Evolutionary conservation across 2,797 vertebrate species (phyloP).

Genomic region (Sebastes melanostomus): DNA sequence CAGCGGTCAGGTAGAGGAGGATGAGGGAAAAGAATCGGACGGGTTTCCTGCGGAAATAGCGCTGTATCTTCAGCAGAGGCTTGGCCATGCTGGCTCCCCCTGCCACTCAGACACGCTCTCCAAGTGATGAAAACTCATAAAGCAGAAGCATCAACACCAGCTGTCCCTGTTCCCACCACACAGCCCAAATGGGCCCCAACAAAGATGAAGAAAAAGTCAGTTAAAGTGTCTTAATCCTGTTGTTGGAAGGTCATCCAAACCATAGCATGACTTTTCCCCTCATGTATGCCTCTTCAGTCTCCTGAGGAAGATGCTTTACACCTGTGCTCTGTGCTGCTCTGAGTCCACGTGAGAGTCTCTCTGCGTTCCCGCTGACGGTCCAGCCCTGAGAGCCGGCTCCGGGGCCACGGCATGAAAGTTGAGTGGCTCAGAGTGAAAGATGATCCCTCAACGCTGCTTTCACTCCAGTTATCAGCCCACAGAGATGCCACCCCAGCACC

Average conservation of each 20-base stretch:
- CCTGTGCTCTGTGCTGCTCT: constrained; percentile 9
- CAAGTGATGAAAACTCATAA: constrained; percentile 71
- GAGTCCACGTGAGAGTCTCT: constrained; percentile 36
- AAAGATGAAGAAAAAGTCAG: constrained; percentile 16
- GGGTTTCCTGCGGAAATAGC: constrained; percentile 92
- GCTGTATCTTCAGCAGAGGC: constrained; percentile 91
- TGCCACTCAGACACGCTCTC: constrained; percentile 56
- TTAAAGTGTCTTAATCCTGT: constrained; percentile 38
- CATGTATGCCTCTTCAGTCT: constrained; percentile 31
- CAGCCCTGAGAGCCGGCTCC: constrained; percentile 42
- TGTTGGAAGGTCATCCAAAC: constrained; percentile 41
- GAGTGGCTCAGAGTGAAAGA: constrained; percentile 76
- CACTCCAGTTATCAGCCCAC: constrained; percentile 70
- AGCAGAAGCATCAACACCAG: constrained; percentile 54
- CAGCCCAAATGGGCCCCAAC: constrained; percentile 8
- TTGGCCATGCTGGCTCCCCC: constrained; percentile 89
- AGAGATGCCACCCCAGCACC: constrained; percentile 53
- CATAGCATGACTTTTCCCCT: constrained; percentile 41
- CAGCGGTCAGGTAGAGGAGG: constrained; percentile 92
- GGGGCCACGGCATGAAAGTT: constrained; percentile 75
- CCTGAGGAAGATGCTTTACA: constrained; percentile 40
- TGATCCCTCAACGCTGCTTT: constrained; percentile 71
- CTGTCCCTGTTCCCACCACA: not conserved
- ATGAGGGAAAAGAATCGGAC: constrained; percentile 94
- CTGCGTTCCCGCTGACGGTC: constrained; percentile 55